Evolutionary conservation across 2,888 invertebrate species (phyloP), one percentile per base, ranked within the genome.

Genomic region (Lamproptera curius): DNA sequence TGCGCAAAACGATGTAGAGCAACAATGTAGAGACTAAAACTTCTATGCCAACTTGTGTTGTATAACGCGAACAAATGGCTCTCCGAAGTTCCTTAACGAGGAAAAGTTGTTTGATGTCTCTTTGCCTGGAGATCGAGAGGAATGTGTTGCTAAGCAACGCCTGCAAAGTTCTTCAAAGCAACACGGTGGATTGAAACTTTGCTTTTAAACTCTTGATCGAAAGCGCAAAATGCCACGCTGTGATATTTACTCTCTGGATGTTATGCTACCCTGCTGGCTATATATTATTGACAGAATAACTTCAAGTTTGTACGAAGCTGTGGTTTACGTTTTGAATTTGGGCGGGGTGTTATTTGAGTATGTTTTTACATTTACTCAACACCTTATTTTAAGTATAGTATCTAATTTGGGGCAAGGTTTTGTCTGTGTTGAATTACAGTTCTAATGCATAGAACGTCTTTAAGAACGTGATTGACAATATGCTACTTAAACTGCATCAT

Each of bases 41-140:
- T 47, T 38, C 5, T n/a, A 28, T 10, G 20, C 41, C 31, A 47
- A 46, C 41, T 46, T 9, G 37, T 31, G 15, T 36, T 15, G 37
- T 37, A 20, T 42, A 33, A 47, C 37, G 31, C 13, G 37, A 43
- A 39, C 43, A 48, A 43, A 48, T 43, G 38, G 48, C 34, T 43
- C 34, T 42, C 35, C 37, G 34, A 48, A 48, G 33, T 48, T 43
- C 15, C 38, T 35, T 48, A 48, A 48, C 48, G 39, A 48, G 48
- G 20, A 43, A 48, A 48, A 48, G 48, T 48, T 48, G 26, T 17
- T 16, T 39, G 43, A 48, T 48, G 42, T 33, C 37, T 4, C 37
- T 26, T 42, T 28, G 33, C 42, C 10, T 14, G 15, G 15, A 26
- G 17, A 36, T 47, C 31, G 9, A 10, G 47, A 11, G 42, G 16